Percentiles rank a stretch among this genome's conserved stretches.
phyloP scores from a whole-genome alignment of 2,797 vertebrate genomes.

The Brachyrhaphis roseni region DNA sequence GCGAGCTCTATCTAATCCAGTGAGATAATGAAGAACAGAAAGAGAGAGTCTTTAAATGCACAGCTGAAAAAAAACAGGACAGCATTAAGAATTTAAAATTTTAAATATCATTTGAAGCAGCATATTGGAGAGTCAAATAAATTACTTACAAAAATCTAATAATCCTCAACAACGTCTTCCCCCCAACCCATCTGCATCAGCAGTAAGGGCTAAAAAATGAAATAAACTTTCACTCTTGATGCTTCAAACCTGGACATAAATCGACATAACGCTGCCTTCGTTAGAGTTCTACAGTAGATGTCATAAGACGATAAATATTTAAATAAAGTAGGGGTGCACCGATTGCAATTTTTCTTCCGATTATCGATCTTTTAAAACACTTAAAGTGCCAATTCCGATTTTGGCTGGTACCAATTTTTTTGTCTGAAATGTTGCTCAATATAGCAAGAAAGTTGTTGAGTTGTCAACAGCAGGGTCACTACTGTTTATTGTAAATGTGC shows the following conservation, averaged over 20 bases:
- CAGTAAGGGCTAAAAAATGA: not conserved
- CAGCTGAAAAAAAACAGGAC: not conserved
- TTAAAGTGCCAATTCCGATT: too few relatives aligned
- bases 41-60: conserved; percentile 16
- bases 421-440: too few relatives aligned
- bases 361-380: too few relatives aligned
- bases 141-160: not conserved
- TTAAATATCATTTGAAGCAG: not conserved
- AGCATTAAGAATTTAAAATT: not conserved
- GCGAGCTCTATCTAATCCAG: conserved; percentile 9
- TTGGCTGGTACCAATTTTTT: too few relatives aligned
- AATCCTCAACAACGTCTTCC: not conserved
- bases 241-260: not conserved
- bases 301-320: not conserved
- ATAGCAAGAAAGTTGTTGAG: too few relatives aligned
- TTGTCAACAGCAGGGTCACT: too few relatives aligned
- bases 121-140: not conserved
- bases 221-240: not conserved
- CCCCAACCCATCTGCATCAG: not conserved
- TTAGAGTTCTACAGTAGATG: not conserved
- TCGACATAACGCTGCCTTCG: not conserved
- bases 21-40: conserved; percentile 9
- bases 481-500: too few relatives aligned
- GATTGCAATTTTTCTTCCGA: too few relatives aligned
- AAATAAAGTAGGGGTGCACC: not conserved